Percentiles rank a stretch among this genome's conserved stretches.
Evolutionary conservation across 2,113 vertebrate genomes (phyloP).

Genomic region (Gymnarchus niloticus): DNA sequence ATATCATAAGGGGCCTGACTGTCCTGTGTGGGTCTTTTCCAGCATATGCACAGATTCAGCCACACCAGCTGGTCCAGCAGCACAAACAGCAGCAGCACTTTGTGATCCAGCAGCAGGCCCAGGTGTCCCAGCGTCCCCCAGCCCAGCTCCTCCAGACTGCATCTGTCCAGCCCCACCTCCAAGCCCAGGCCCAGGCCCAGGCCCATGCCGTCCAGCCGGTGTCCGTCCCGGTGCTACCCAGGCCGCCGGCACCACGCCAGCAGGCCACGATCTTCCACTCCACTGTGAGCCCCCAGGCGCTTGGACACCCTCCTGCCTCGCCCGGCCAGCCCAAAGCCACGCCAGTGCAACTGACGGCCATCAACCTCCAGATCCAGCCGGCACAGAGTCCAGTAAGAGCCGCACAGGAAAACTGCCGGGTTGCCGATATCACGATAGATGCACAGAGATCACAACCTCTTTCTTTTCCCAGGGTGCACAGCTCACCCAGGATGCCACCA

Average conservation of each 20-base stretch:
- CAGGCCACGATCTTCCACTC: constrained; percentile 33
- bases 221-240: constrained; percentile 61
- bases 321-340: constrained; percentile 62
- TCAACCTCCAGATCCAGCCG: constrained; percentile 87
- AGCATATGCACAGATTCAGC: constrained; percentile 82
- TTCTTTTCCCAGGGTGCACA: constrained; percentile 49
- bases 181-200: constrained; percentile 45
- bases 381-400: constrained; percentile 51
- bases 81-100: constrained; percentile 67
- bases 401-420: not conserved
- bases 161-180: constrained; percentile 63
- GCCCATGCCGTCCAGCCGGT: constrained; percentile 34
- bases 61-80: constrained; percentile 74
- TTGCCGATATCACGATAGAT: not conserved
- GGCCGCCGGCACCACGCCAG: constrained; percentile 53
- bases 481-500: constrained; percentile 54
- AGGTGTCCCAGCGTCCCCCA: constrained; percentile 51
- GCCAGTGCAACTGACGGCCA: constrained; percentile 79
- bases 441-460: not conserved
- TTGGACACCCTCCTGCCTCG: constrained; percentile 62
- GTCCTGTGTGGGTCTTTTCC: constrained; percentile 26
- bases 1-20: not conserved
- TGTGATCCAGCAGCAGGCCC: constrained; percentile 71
- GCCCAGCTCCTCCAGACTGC: constrained; percentile 61
- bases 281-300: constrained; percentile 48